Conservation (phyloP, 2,113 vertebrate genomes). For the Serinus canaria region DNA sequence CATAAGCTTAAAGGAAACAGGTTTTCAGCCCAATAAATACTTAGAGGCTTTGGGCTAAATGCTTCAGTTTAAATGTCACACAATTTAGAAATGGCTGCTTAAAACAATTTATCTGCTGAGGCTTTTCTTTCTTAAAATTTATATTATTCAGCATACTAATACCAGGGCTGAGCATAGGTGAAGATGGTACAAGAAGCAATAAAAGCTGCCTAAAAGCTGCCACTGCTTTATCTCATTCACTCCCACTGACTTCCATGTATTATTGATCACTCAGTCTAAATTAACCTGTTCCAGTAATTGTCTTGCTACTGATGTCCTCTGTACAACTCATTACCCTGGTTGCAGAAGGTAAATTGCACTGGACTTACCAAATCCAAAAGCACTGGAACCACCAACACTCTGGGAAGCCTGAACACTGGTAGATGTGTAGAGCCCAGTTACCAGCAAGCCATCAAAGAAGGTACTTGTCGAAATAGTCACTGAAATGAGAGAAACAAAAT, state of each 20-base stretch:
- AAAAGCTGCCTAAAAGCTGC: neutral
- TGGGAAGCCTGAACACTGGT: constrained; percentile 91
- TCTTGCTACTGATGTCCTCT: neutral
- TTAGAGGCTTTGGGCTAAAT: neutral
- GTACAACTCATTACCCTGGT: neutral
- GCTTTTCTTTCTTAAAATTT: neutral
- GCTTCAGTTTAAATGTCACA: neutral
- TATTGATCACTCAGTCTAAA: neutral
- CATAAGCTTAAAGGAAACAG: neutral
- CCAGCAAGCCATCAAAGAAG: constrained; percentile 93
- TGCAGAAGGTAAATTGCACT: neutral
- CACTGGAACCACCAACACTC: constrained; percentile 85
- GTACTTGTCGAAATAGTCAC: constrained; percentile 96
- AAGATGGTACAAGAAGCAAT: neutral
- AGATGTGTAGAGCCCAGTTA: constrained; percentile 96
- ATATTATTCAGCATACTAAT: neutral
- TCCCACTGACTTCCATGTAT: neutral
- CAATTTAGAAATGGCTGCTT: neutral
- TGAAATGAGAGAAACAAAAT: constrained; percentile 65
- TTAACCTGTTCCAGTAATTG: neutral
- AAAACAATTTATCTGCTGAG: neutral
- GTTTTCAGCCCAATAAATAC: neutral
- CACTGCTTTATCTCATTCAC: neutral
- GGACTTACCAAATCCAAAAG: constrained; percentile 95
- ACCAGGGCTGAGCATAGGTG: neutral